Evolutionary conservation across 2,797 vertebrate species (phyloP), one percentile per base, ranked within the genome.

Genomic region (Alosa sapidissima): DNA sequence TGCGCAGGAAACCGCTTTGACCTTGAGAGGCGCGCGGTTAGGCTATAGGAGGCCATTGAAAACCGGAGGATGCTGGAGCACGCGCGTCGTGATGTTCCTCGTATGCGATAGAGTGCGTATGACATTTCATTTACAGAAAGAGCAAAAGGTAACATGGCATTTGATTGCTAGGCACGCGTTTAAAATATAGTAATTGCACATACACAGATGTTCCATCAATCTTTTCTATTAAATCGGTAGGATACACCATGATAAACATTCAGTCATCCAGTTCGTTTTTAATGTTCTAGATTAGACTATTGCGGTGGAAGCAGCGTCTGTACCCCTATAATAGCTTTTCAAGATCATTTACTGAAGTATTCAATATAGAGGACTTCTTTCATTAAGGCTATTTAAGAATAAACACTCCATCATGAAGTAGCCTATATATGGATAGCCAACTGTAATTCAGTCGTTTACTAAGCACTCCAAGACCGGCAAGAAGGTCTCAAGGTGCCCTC

Each of bases 51-150:
- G 58, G 58, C 58, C 58, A 62, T 62, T 62, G 58, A 62, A 24
- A 62, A 62, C 21, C 21, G 58, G n/a, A 62, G 58, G 58, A 62
- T 62, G 58, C n/a, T 62, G 58, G 58, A 62, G 58, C 58, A 62
- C 21, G 58, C 58, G 58, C 58, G 58, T 41, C 41, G 41, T 41
- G 58, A 62, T 62, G n/a, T 14, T 9, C 2, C 49, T 51, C 0
- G n/a, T 7, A 24, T 62, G 58, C 58, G n/a, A 24, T 21, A 24
- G 7, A 62, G n/a, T 9, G n/a, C 58, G 21, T n/a, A 10, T 62
- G 58, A n/a, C 58, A 24, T 24, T 21, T 24, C n/a, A 62, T 24
- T 62, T n/a, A 62, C 55, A 21, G 55, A 58, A 9, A 62, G 55
- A 60, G n/a, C 7, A 62, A 62, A 3, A 62, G n/a, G 8, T 24